Conservation (phyloP, 2,113 vertebrate genomes). For the Cyanistes caeruleus region DNA sequence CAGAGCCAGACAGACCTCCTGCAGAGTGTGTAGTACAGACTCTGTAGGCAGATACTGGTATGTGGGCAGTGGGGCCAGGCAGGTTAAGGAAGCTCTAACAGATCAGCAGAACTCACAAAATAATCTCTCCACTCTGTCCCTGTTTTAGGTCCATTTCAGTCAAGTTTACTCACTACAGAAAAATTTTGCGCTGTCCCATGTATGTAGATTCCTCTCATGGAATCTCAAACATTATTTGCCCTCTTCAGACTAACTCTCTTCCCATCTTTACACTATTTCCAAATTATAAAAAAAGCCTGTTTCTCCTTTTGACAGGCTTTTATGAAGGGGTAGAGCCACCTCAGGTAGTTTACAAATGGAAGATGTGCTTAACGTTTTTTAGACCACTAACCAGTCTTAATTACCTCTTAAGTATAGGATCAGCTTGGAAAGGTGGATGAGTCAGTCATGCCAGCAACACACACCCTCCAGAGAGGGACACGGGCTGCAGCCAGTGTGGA, state of each 20-base stretch:
- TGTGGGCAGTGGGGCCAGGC: not conserved
- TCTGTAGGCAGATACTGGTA: not conserved
- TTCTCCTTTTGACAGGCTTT: not conserved
- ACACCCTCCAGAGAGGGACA: not conserved
- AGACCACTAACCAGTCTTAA: conserved; percentile 14
- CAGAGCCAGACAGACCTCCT: not conserved
- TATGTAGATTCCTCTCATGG: rapidly evolving
- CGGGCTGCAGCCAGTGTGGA: not conserved
- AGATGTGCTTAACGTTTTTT: not conserved
- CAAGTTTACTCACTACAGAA: not conserved
- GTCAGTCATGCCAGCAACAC: not conserved
- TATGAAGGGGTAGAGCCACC: not conserved
- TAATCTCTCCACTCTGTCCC: not conserved
- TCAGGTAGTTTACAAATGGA: not conserved
- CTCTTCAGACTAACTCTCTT: not conserved
- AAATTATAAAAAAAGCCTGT: rapidly evolving
- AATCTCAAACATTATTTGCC: not conserved
- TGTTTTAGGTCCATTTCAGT: not conserved
- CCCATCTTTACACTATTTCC: not conserved
- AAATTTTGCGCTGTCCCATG: not conserved
- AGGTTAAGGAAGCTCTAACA: not conserved
- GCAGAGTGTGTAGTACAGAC: not conserved
- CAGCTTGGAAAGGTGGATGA: not conserved
- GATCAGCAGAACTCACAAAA: not conserved
- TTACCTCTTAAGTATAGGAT: not conserved